These are phyloP conservation scores for Oscheius sp. DNA, from an alignment of 2,888 invertebrate species.

Conservation along the genomic window DNA sequence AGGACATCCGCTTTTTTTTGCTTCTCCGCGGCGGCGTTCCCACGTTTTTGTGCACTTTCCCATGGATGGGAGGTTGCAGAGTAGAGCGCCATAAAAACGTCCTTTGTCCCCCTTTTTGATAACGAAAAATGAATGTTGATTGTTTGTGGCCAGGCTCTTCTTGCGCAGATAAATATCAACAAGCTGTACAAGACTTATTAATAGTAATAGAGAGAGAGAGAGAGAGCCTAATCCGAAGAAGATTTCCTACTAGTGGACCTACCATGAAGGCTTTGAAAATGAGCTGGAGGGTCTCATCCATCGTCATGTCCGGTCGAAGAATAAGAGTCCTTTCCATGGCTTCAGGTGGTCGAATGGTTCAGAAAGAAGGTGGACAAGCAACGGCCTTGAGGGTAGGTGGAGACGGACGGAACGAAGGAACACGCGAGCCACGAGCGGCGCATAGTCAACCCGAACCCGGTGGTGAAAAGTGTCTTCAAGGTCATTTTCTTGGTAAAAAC, in stretches of 20 bases:
- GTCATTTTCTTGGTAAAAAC: background rate
- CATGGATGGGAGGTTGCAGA: background rate
- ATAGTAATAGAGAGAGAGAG: background rate
- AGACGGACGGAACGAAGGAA: conserved; percentile 36
- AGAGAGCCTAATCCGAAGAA: background rate
- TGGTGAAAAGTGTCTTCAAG: conserved; percentile 3
- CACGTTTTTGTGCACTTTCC: conserved; percentile 28
- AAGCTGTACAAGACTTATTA: background rate
- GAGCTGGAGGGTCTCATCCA: conserved; percentile 20
- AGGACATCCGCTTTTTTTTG: conserved; percentile 18
- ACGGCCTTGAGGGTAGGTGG: conserved; percentile 25
- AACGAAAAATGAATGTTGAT: background rate
- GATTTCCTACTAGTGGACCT: background rate
- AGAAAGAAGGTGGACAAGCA: conserved; percentile 16
- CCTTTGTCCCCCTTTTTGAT: background rate
- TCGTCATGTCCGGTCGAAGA: background rate
- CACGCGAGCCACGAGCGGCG: conserved; percentile 40
- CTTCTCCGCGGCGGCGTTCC: conserved; percentile 21
- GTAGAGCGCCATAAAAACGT: background rate
- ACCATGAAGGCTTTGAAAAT: conserved; percentile 22
- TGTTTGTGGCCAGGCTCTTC: background rate
- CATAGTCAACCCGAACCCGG: conserved; percentile 38
- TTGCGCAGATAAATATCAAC: background rate
- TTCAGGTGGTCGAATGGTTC: conserved; percentile 8
- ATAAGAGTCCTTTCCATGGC: background rate